Evolutionary conservation across 2,888 invertebrate species (phyloP).

Genomic region (Sepioteuthis lessoniana): DNA sequence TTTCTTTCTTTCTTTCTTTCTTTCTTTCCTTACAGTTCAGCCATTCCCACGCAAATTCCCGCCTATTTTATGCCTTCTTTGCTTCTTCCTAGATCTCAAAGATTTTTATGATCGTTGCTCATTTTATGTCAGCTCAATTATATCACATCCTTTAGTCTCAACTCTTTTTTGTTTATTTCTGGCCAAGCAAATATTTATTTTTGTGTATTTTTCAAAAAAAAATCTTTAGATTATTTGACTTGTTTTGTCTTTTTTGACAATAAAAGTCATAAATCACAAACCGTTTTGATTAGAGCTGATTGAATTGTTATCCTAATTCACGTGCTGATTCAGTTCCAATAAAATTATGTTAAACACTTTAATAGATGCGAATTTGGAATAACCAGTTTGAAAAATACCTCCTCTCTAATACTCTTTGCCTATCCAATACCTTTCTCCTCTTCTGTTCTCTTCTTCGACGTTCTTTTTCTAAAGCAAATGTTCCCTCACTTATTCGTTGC

Average conservation of each 20-base stretch:
- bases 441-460: too few species aligned
- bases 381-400: not conserved
- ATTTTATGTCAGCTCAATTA: not conserved
- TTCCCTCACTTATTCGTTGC: too few species aligned
- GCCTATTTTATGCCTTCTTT: too few species aligned
- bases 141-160: not conserved
- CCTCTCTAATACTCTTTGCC: not conserved
- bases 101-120: not conserved
- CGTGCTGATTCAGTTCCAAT: not conserved
- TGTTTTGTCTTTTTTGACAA: not conserved
- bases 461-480: too few species aligned
- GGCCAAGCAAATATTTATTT: not conserved
- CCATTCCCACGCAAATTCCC: too few species aligned
- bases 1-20: too few species aligned
- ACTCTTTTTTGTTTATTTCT: not conserved
- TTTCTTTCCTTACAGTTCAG: too few species aligned
- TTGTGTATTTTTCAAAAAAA: not conserved
- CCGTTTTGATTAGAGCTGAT: not conserved
- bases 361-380: not conserved
- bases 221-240: not conserved
- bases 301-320: not conserved
- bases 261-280: conserved; percentile 8
- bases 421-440: too few species aligned
- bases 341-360: not conserved
- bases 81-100: not conserved